Conservation (phyloP, 1,140 invertebrate genomes). For the Drosophila navojoa region DNA sequence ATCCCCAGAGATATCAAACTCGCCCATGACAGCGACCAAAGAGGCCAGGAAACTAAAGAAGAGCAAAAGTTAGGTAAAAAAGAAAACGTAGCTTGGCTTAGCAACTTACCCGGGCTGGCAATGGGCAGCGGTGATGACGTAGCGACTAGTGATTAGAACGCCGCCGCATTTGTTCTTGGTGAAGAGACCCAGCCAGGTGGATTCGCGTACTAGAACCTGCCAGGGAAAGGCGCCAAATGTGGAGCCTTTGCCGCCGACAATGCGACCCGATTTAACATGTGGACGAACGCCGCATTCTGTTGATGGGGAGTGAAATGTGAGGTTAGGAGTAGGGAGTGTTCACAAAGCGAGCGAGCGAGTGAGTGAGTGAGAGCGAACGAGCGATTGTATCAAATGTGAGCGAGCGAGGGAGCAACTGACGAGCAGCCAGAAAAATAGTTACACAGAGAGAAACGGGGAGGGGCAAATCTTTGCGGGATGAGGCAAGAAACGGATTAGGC, state of each 20-base stretch:
- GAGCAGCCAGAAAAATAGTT: constrained; percentile 5
- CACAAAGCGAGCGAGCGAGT: constrained; percentile 50
- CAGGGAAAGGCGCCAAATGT: constrained; percentile 95
- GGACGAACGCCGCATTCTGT: constrained; percentile 94
- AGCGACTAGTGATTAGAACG: constrained; percentile 93
- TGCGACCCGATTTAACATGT: constrained; percentile 90
- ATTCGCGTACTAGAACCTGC: constrained; percentile 96
- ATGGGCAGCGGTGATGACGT: constrained; percentile 96
- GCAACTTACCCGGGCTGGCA: constrained; percentile 94
- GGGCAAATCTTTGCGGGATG: constrained; percentile 18
- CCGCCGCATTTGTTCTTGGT: constrained; percentile 98
- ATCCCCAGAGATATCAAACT: constrained; percentile 94
- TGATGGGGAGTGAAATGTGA: constrained; percentile 84
- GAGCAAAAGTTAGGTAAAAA: background rate
- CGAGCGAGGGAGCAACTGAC: constrained; percentile 3
- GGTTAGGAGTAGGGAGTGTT: constrained; percentile 84
- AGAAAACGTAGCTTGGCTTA: background rate
- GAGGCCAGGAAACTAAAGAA: constrained; percentile 92
- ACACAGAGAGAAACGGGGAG: constrained; percentile 12
- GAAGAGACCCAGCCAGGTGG: constrained; percentile 96
- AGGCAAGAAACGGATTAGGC: constrained; percentile 19
- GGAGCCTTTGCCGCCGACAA: constrained; percentile 95
- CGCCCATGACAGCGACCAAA: constrained; percentile 94
- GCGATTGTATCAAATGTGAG: background rate
- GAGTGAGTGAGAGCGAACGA: constrained; percentile 20